Conservation (phyloP, 2,113 vertebrate species). For the Nothoprocta perdicaria region DNA sequence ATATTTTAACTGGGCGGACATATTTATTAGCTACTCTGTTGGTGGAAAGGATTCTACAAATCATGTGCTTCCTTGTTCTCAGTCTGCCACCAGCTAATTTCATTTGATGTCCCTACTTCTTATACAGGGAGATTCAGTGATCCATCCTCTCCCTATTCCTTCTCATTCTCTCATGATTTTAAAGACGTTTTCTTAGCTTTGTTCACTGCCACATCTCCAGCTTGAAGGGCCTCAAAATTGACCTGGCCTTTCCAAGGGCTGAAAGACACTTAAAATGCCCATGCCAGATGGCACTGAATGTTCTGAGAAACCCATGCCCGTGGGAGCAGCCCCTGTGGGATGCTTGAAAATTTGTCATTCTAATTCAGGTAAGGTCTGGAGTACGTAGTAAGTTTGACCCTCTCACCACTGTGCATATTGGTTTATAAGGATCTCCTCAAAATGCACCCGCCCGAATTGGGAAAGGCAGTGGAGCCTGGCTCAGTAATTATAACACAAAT, state of each 20-base stretch:
- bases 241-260: slow-evolving; percentile 1
- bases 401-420: not conserved
- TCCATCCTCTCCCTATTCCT: not conserved
- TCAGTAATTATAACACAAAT: slow-evolving; percentile 32
- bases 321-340: fast-evolving
- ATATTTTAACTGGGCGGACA: not conserved
- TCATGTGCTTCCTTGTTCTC: not conserved
- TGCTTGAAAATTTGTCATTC: not conserved
- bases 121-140: not conserved
- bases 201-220: not conserved
- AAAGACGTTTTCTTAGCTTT: not conserved
- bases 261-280: not conserved
- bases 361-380: not conserved
- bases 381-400: not conserved
- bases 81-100: not conserved
- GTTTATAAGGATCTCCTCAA: not conserved
- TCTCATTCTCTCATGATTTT: not conserved
- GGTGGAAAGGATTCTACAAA: not conserved
- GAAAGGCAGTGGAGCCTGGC: not conserved
- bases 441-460: fast-evolving
- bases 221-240: not conserved
- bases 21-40: fast-evolving
- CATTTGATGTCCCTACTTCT: not conserved
- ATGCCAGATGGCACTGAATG: not conserved
- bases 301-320: not conserved